Percentiles rank a stretch among this genome's conserved stretches.
These are phyloP conservation scores for Setipinna tenuifilis DNA, from an alignment of 2,797 vertebrate genomes.

Conservation along the genomic window DNA sequence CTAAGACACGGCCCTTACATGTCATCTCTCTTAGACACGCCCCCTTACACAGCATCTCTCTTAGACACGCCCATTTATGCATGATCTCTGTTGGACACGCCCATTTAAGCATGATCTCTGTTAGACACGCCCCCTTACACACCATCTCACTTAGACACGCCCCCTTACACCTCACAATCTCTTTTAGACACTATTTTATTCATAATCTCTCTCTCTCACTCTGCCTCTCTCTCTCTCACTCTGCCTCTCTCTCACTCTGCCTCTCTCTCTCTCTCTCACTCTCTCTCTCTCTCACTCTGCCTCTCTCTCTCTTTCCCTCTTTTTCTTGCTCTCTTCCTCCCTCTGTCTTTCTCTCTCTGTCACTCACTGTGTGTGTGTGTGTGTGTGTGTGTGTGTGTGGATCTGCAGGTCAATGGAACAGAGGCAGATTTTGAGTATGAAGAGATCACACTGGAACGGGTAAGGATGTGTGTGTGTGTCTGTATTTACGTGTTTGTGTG, in stretches of 20 bases:
- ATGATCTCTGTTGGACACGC: too few relatives aligned
- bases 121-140: conserved; percentile 87
- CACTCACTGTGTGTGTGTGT: conserved; percentile 24
- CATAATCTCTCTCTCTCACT: too few relatives aligned
- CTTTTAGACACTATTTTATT: too few relatives aligned
- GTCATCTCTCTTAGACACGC: conserved; percentile 72
- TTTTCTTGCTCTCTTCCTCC: background rate
- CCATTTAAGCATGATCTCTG: too few relatives aligned
- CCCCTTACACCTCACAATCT: too few relatives aligned
- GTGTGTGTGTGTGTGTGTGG: background rate
- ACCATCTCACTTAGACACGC: conserved; percentile 65
- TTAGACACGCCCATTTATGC: too few relatives aligned
- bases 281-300: too few relatives aligned
- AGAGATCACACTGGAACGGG: conserved; percentile 97
- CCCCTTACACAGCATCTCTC: conserved; percentile 77
- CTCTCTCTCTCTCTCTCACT: too few relatives aligned
- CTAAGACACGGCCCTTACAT: too few relatives aligned
- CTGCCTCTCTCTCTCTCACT: too few relatives aligned
- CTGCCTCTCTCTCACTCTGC: background rate
- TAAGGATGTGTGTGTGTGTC: conserved; percentile 67
- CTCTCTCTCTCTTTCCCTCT: background rate
- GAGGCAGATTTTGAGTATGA: conserved; percentile 98
- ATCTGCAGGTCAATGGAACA: conserved; percentile 89
- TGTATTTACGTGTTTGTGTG: background rate
- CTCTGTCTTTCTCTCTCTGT: conserved; percentile 24